Evolutionary conservation across 2,113 vertebrate genomes (phyloP).

Genomic region (Phainopepla nitens): DNA sequence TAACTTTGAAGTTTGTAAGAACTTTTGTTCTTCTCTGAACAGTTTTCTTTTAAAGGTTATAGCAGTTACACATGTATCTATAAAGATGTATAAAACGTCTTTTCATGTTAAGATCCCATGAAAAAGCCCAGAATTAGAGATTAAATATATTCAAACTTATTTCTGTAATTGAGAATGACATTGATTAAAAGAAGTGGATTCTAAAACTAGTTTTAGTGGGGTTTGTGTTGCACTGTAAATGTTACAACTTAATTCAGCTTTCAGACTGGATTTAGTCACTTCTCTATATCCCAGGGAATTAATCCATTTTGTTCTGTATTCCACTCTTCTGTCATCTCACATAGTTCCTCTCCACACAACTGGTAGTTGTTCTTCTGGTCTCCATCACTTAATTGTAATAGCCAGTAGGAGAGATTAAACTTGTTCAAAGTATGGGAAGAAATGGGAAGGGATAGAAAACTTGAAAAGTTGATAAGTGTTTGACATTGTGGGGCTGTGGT

Average conservation of each 20-base stretch:
- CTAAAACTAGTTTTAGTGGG: not conserved
- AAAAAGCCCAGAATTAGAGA: not conserved
- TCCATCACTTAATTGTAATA: not conserved
- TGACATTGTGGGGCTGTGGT: not conserved
- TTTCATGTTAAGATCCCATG: not conserved
- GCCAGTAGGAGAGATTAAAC: not conserved
- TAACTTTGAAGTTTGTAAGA: not conserved
- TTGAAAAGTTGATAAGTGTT: not conserved
- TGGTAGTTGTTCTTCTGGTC: not conserved
- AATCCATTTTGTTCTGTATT: not conserved
- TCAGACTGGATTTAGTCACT: not conserved
- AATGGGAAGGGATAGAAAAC: not conserved
- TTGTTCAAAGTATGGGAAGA: not conserved
- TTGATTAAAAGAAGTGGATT: not conserved
- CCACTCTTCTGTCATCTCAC: not conserved
- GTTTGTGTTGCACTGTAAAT: not conserved
- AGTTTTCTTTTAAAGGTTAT: not conserved
- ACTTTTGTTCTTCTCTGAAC: not conserved
- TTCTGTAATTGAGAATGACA: not conserved
- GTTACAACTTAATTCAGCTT: not conserved
- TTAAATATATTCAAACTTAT: not conserved
- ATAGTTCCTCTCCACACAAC: not conserved
- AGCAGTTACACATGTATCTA: not conserved
- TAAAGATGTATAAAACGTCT: fast-evolving
- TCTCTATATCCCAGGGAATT: not conserved